Percentiles rank a stretch among this genome's conserved stretches.
phyloP scores from a whole-genome alignment of 2,113 vertebrate genomes.

The Potamarius usumacintae region DNA sequence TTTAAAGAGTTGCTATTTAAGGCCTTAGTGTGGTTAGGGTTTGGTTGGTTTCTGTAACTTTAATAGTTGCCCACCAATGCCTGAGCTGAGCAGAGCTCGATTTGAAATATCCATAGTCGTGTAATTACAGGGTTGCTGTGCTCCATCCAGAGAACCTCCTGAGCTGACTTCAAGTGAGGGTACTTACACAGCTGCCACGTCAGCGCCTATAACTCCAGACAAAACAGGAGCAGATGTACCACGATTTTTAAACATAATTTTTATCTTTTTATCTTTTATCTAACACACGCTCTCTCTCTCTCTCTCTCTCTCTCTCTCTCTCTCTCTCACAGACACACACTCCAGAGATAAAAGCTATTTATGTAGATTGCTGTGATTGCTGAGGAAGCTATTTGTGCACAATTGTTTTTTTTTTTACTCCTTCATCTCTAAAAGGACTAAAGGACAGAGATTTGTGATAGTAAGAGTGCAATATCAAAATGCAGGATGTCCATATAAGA shows the following conservation, averaged over 20 bases:
- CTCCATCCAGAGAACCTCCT: constrained; percentile 29
- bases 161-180: constrained; percentile 23
- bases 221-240: neutral
- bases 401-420: neutral
- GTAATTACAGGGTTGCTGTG: constrained; percentile 47
- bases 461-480: neutral
- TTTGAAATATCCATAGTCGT: neutral
- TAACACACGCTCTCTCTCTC: neutral
- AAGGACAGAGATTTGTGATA: neutral
- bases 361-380: neutral
- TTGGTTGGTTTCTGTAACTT: neutral
- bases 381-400: neutral
- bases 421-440: neutral
- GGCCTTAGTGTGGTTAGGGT: neutral
- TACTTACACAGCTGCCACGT: constrained; percentile 63
- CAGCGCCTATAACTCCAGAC: constrained; percentile 47
- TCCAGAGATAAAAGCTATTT: neutral
- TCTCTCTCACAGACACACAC: neutral
- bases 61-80: neutral
- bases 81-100: neutral
- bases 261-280: neutral
- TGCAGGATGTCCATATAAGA: constrained; percentile 9
- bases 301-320: neutral
- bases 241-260: neutral
- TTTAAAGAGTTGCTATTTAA: neutral